Conservation (phyloP, 2,888 invertebrate genomes). For the Chrysolina americana region DNA sequence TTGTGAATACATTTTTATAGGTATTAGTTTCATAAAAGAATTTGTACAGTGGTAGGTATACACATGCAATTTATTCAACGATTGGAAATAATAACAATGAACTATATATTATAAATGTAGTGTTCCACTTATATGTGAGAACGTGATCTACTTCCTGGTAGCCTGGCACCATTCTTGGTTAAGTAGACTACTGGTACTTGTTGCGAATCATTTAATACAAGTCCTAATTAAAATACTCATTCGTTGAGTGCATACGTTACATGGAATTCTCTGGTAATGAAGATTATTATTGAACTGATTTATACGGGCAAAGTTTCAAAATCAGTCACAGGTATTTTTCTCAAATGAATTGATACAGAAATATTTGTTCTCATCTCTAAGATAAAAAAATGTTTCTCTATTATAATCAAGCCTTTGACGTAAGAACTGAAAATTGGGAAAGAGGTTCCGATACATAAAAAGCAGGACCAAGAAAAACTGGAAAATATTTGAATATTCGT, state of each 20-base stretch:
- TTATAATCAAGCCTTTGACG: too few relatives aligned
- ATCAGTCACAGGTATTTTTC: too few relatives aligned
- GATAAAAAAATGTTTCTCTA: too few relatives aligned
- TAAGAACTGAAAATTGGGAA: too few relatives aligned
- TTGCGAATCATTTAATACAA: slow-evolving; percentile 19
- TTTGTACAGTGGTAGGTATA: not conserved
- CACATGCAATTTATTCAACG: not conserved
- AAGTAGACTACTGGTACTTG: slow-evolving; percentile 21
- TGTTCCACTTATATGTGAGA: slow-evolving; percentile 36
- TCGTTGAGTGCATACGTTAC: not conserved
- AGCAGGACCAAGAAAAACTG: too few relatives aligned
- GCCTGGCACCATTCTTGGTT: slow-evolving; percentile 20
- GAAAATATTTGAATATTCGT: too few relatives aligned
- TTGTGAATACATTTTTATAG: not conserved
- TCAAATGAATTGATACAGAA: too few relatives aligned
- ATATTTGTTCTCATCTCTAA: too few relatives aligned
- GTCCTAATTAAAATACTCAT: slow-evolving; percentile 11
- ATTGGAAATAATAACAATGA: slow-evolving; percentile 1
- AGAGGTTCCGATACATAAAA: too few relatives aligned
- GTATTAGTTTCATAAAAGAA: not conserved
- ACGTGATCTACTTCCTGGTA: slow-evolving; percentile 33
- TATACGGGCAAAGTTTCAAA: too few relatives aligned
- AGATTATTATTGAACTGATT: too few relatives aligned
- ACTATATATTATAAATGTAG: slow-evolving; percentile 21
- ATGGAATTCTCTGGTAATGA: not conserved